Conservation (phyloP, 2,888 invertebrate genomes). For the Ichneumoninae sp. region DNA sequence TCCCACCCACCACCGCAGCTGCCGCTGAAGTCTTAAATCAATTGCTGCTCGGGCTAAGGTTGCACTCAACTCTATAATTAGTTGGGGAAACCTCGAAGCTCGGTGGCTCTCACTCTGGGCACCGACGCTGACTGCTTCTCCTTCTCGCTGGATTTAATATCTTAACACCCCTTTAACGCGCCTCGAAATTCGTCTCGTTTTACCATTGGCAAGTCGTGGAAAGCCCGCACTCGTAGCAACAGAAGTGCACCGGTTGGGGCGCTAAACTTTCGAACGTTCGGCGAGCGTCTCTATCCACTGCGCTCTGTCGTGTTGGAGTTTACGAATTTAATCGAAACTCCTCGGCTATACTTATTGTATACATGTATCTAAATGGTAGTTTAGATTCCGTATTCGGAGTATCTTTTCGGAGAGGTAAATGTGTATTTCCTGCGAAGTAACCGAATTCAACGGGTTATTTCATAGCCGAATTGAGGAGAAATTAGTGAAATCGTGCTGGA, state of each 20-base stretch:
- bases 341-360: constrained; percentile 32
- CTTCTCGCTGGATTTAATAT: constrained; percentile 78
- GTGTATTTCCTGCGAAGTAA: constrained; percentile 11
- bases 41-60: constrained; percentile 78
- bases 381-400: constrained; percentile 36
- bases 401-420: background rate
- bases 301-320: constrained; percentile 44
- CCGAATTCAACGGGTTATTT: background rate
- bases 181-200: constrained; percentile 75
- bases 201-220: constrained; percentile 72
- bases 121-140: constrained; percentile 21
- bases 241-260: constrained; percentile 63
- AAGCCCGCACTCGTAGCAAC: constrained; percentile 57
- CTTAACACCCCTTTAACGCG: constrained; percentile 79
- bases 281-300: constrained; percentile 14
- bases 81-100: constrained; percentile 76
- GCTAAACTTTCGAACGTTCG: constrained; percentile 69
- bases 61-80: constrained; percentile 80
- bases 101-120: constrained; percentile 50
- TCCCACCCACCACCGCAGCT: constrained; percentile 75
- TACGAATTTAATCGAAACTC: constrained; percentile 51
- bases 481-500: background rate
- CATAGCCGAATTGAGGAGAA: background rate
- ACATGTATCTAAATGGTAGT: constrained; percentile 26
- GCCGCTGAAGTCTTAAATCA: constrained; percentile 81